phyloP scores from a whole-genome alignment of 2,113 vertebrate genomes.

The Tautogolabrus adspersus region DNA sequence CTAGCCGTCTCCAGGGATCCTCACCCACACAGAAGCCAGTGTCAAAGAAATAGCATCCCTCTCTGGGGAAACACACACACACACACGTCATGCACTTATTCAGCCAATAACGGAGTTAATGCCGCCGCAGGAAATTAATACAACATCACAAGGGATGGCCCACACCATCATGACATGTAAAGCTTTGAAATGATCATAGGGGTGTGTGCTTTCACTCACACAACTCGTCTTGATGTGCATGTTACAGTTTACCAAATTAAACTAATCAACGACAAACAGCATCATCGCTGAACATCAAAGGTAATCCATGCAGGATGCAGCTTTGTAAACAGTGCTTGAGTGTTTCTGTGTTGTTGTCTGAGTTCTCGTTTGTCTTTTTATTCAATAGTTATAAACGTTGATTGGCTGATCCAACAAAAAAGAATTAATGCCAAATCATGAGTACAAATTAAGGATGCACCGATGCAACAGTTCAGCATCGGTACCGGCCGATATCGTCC shows the following conservation, averaged over 20 bases:
- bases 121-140: conserved; percentile 9
- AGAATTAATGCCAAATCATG: too few relatives aligned
- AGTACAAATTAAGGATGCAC: too few relatives aligned
- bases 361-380: too few relatives aligned
- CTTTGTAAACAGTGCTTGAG: too few relatives aligned
- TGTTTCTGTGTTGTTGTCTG: too few relatives aligned
- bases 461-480: too few relatives aligned
- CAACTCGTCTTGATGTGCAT: not conserved
- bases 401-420: too few relatives aligned
- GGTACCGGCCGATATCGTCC: too few relatives aligned
- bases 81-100: not conserved
- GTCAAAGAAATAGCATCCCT: conserved; percentile 65
- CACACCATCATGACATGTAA: not conserved
- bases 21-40: conserved; percentile 52
- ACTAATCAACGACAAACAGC: too few relatives aligned
- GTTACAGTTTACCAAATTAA: not conserved
- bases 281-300: too few relatives aligned
- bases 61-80: conserved; percentile 28
- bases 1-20: conserved; percentile 62
- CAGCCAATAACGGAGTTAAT: not conserved
- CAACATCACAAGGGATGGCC: conserved; percentile 13
- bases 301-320: too few relatives aligned
- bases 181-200: not conserved
- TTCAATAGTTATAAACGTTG: too few relatives aligned
- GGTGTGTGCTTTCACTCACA: not conserved